Percentiles rank a stretch among this genome's conserved stretches.
phyloP scores from a whole-genome alignment of 2,113 vertebrate species.

The Brachirus orientalis region DNA sequence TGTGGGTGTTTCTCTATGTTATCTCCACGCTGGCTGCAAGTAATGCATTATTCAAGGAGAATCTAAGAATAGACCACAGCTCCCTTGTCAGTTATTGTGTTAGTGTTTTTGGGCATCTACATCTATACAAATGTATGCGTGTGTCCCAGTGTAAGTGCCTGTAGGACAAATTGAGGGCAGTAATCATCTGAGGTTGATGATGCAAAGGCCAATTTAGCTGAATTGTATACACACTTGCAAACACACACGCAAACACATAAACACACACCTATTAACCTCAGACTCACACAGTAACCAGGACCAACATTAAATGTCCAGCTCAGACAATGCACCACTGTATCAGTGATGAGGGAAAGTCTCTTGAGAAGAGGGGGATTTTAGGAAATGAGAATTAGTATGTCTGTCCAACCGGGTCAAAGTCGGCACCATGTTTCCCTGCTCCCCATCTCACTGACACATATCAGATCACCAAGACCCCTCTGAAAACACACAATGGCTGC shows the following conservation, averaged over 20 bases:
- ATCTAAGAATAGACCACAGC: constrained; percentile 74
- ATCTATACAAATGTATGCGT: background rate
- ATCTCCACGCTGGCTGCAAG: constrained; percentile 46
- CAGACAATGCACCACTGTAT: constrained; percentile 62
- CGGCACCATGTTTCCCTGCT: constrained; percentile 35
- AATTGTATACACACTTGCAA: background rate
- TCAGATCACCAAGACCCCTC: constrained; percentile 41
- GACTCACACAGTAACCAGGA: constrained; percentile 13
- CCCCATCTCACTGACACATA: constrained; percentile 46
- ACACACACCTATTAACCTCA: background rate
- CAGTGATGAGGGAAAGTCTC: constrained; percentile 39
- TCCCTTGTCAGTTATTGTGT: constrained; percentile 36
- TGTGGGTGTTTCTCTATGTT: constrained; percentile 25
- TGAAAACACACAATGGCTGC: constrained; percentile 49
- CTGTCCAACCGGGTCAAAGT: constrained; percentile 26
- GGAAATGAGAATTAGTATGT: constrained; percentile 47
- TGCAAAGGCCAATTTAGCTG: constrained; percentile 6
- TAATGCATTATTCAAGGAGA: constrained; percentile 80
- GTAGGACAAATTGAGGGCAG: constrained; percentile 12
- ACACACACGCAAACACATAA: constrained; percentile 2
- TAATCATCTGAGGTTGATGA: constrained; percentile 25
- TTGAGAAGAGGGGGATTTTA: constrained; percentile 41
- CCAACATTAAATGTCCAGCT: constrained; percentile 19
- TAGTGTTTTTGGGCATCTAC: background rate
- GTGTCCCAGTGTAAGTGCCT: constrained; percentile 14